A percentile compares a stretch with the other conserved stretches of the same genome.
These are phyloP conservation scores for Xyrichtys novacula DNA, from an alignment of 2,797 vertebrate species.

Conservation along the genomic window DNA sequence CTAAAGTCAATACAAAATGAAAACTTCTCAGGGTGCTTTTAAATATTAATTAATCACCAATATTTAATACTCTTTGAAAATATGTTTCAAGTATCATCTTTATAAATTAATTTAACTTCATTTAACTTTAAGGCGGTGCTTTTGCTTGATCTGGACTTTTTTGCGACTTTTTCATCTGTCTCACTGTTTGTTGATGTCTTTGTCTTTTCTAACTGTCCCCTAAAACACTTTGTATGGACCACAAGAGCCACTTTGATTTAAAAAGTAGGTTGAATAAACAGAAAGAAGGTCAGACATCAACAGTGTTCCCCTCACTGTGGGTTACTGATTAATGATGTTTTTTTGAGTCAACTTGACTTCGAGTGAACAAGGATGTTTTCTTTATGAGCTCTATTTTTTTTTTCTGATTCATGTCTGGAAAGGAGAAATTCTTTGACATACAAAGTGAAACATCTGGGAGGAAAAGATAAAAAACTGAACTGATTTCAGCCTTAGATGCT, in stretches of 20 bases:
- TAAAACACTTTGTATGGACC: background rate
- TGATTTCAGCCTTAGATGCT: background rate
- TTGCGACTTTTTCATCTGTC: background rate
- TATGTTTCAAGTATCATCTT: no score
- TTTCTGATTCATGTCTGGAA: background rate
- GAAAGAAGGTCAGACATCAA: background rate
- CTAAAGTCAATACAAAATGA: no score
- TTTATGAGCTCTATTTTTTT: background rate
- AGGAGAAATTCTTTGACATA: background rate
- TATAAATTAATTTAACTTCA: no score
- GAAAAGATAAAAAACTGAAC: background rate
- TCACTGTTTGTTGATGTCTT: constrained; percentile 12
- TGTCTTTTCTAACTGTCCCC: background rate
- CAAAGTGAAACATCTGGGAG: background rate
- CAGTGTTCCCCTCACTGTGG: background rate
- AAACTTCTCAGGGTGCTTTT: no score
- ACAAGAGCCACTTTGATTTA: background rate
- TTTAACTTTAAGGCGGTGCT: no score
- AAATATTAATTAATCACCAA: no score
- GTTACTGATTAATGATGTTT: constrained; percentile 40
- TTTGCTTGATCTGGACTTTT: background rate
- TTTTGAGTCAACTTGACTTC: background rate
- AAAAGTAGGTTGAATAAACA: constrained; percentile 16
- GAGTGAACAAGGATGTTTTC: background rate
- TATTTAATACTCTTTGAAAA: no score